These are phyloP conservation scores for Aphidoletes aphidimyza DNA, from an alignment of 2,888 invertebrate genomes.

Conservation along the genomic window DNA sequence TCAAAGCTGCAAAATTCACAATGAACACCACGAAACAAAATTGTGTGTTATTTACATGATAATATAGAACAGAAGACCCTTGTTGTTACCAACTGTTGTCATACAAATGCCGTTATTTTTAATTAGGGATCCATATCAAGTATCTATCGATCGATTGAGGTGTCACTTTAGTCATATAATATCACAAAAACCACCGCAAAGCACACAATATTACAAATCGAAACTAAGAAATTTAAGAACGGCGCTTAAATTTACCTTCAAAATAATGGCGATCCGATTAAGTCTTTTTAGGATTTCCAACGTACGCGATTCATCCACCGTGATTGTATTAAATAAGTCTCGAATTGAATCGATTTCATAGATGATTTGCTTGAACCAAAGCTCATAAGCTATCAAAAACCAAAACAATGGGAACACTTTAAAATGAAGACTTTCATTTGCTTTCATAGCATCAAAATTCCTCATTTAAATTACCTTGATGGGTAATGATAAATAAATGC, in stretches of 20 bases:
- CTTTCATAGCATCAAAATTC: too few species aligned
- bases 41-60: neutral
- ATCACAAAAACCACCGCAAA: neutral
- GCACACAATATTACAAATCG: too few species aligned
- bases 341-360: slow-evolving; percentile 95
- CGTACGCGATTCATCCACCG: slow-evolving; percentile 90
- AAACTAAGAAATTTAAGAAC: too few species aligned
- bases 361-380: slow-evolving; percentile 99
- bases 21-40: neutral
- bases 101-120: too few species aligned
- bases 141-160: neutral
- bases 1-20: neutral
- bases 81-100: too few species aligned
- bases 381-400: slow-evolving; percentile 94
- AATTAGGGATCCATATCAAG: neutral
- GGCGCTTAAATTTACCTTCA: slow-evolving; percentile 74
- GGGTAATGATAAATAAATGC: slow-evolving; percentile 96
- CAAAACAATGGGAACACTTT: too few species aligned
- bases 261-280: slow-evolving; percentile 89
- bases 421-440: too few species aligned
- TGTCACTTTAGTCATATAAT: neutral
- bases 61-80: neutral
- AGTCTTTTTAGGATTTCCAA: slow-evolving; percentile 91
- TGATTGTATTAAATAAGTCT: slow-evolving; percentile 77
- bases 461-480: slow-evolving; percentile 81